Percentiles rank a stretch among this genome's conserved stretches.
Evolutionary conservation across 2,797 vertebrate genomes (phyloP).

Genomic region (Jordanella pulchra): DNA sequence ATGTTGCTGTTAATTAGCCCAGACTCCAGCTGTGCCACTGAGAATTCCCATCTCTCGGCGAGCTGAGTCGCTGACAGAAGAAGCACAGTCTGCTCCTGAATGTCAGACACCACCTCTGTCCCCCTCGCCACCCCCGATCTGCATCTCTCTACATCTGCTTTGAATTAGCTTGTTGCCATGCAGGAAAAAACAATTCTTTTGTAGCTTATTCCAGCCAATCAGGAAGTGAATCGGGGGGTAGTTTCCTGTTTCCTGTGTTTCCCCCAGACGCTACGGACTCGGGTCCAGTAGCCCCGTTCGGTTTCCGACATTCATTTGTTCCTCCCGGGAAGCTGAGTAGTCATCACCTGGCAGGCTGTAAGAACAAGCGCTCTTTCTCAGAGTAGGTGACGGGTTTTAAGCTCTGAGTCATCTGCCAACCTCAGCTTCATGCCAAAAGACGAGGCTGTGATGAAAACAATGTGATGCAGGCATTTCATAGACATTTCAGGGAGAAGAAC

Average conservation of each 20-base stretch:
- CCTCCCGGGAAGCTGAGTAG: constrained; percentile 75
- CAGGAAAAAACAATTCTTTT: constrained; percentile 82
- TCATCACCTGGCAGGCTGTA: constrained; percentile 56
- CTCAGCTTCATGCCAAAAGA: constrained; percentile 51
- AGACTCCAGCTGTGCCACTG: constrained; percentile 63
- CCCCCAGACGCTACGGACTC: constrained; percentile 65
- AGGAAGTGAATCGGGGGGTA: constrained; percentile 79
- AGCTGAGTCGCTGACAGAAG: constrained; percentile 55
- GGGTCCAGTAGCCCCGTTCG: constrained; percentile 73
- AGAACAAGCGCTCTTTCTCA: constrained; percentile 34
- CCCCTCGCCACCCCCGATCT: constrained; percentile 39
- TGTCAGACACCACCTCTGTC: constrained; percentile 62
- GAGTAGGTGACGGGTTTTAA: constrained; percentile 45
- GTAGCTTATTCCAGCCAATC: constrained; percentile 82
- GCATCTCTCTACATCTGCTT: constrained; percentile 69
- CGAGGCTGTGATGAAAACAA: constrained; percentile 63
- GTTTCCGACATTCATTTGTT: constrained; percentile 71
- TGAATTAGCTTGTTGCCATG: constrained; percentile 78
- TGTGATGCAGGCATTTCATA: constrained; percentile 64
- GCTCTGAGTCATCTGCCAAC: constrained; percentile 58
- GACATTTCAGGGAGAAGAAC: constrained; percentile 42
- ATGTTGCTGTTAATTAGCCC: constrained; percentile 65
- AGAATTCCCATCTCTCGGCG: constrained; percentile 45
- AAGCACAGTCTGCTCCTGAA: constrained; percentile 60
- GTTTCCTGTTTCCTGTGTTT: constrained; percentile 87